Evolutionary conservation across 2,797 vertebrate species (phyloP).

Genomic region (Mus minutoides): DNA sequence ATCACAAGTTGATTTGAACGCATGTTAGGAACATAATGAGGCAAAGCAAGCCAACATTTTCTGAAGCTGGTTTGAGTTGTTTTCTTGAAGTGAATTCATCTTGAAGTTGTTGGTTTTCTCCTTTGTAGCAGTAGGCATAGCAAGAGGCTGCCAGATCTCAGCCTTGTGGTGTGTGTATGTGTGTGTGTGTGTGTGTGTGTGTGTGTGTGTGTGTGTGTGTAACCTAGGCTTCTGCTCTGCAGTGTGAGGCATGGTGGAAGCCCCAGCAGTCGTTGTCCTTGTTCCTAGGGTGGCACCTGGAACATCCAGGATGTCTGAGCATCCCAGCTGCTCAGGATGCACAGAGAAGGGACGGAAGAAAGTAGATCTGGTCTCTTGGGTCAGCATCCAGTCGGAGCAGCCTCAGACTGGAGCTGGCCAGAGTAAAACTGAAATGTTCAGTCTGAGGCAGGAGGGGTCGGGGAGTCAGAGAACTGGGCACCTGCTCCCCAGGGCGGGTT

Average conservation of each 20-base stretch:
- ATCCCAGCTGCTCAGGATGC: neutral
- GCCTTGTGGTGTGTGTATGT: too few relatives aligned
- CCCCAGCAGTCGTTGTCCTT: neutral
- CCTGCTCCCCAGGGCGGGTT: neutral
- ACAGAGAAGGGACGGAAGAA: neutral
- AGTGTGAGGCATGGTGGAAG: rapidly evolving
- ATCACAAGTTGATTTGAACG: neutral
- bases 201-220: too few relatives aligned
- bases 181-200: too few relatives aligned
- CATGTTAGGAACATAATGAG: neutral
- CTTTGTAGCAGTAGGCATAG: neutral
- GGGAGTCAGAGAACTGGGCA: neutral
- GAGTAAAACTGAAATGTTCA: neutral
- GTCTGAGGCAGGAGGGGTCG: neutral
- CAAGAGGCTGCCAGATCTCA: neutral
- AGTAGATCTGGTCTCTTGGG: neutral
- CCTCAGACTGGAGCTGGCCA: neutral
- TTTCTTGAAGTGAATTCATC: constrained; percentile 12
- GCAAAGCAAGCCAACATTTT: neutral
- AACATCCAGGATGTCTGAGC: neutral
- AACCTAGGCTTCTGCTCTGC: neutral
- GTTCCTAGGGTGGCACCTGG: neutral
- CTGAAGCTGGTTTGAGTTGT: neutral
- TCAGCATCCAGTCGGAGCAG: neutral
- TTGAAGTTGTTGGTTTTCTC: neutral